phyloP scores from a whole-genome alignment of 2,113 vertebrate species.

The Rhabdornis inornatus region DNA sequence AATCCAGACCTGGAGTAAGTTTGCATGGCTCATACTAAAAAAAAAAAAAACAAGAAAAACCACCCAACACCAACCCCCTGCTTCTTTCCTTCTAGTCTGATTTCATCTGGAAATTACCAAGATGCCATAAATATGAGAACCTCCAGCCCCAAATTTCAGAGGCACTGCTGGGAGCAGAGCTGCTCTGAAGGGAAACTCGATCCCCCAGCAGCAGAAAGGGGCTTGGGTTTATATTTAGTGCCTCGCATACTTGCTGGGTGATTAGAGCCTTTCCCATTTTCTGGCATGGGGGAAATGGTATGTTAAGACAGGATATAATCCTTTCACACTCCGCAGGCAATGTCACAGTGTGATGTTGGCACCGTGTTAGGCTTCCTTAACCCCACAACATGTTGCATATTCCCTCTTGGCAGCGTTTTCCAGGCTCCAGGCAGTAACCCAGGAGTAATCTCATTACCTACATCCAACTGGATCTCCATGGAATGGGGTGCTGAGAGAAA shows the following conservation, averaged over 20 bases:
- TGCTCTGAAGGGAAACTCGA: slow-evolving; percentile 58
- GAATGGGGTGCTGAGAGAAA: slow-evolving; percentile 54
- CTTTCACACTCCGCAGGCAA: slow-evolving; percentile 78
- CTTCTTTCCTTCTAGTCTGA: not conserved
- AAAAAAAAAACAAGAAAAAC: not conserved
- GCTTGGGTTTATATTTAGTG: slow-evolving; percentile 73
- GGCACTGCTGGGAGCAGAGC: not conserved
- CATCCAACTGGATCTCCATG: slow-evolving; percentile 68
- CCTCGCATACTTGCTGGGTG: slow-evolving; percentile 71
- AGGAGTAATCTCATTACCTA: slow-evolving; percentile 79
- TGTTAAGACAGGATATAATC: slow-evolving; percentile 82
- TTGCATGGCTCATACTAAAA: not conserved
- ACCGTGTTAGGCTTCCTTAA: slow-evolving; percentile 78
- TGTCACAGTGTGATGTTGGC: slow-evolving; percentile 79
- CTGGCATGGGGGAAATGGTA: slow-evolving; percentile 74
- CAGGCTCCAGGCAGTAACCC: slow-evolving; percentile 75
- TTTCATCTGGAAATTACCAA: slow-evolving; percentile 48
- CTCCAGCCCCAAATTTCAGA: not conserved
- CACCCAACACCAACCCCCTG: not conserved
- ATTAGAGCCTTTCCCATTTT: slow-evolving; percentile 70
- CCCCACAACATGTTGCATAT: slow-evolving; percentile 73
- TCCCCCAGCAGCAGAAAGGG: slow-evolving; percentile 55
- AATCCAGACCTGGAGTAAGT: slow-evolving; percentile 14
- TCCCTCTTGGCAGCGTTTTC: slow-evolving; percentile 69
- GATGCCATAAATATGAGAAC: slow-evolving; percentile 25